Evolutionary conservation across 2,888 invertebrate genomes (phyloP).

Genomic region (Lasioglossum villosulum): DNA sequence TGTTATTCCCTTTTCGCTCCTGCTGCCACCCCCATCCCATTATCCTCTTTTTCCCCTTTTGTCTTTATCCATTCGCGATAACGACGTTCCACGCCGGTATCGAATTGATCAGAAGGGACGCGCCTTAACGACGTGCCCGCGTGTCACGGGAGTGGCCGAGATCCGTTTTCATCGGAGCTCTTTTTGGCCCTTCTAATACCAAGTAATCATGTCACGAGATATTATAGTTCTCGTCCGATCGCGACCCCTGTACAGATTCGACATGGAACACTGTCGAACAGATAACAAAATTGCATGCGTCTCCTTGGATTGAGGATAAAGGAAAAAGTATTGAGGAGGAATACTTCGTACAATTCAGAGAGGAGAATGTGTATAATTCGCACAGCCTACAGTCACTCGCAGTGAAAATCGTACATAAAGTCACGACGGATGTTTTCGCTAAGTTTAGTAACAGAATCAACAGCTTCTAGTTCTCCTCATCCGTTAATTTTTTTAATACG

Average conservation of each 20-base stretch:
- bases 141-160: constrained; percentile 36
- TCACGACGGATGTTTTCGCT: no score
- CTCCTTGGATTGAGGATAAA: no score
- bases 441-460: no score
- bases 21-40: constrained; percentile 24
- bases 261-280: no score
- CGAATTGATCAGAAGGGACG: constrained; percentile 59
- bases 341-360: no score
- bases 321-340: no score
- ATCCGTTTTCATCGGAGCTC: constrained; percentile 33
- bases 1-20: constrained; percentile 38
- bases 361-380: no score
- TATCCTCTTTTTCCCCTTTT: constrained; percentile 52
- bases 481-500: no score
- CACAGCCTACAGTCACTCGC: no score
- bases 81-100: constrained; percentile 61
- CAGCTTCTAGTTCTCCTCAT: no score
- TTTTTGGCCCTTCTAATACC: constrained; percentile 32
- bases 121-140: constrained; percentile 57
- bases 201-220: constrained; percentile 12
- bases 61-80: constrained; percentile 61
- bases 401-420: no score
- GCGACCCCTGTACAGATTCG: background rate
- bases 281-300: background rate
- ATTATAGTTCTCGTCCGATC: background rate